Percentiles rank a stretch among this genome's conserved stretches.
Evolutionary conservation across 2,113 vertebrate species (phyloP).

Genomic region (Dolichallabes microphthalmus): DNA sequence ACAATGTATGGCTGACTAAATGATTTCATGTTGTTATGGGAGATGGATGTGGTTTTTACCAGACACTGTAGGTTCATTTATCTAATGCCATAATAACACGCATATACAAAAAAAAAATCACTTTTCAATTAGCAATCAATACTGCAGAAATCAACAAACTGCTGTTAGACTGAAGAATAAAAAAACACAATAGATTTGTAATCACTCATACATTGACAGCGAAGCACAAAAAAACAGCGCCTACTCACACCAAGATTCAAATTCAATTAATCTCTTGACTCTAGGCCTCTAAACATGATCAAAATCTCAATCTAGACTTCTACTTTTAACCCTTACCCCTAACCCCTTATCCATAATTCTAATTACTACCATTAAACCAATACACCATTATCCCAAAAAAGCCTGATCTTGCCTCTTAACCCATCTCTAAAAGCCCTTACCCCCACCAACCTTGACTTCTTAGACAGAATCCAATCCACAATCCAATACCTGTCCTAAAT

Average conservation of each 20-base stretch:
- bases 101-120: not conserved
- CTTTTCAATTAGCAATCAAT: constrained; percentile 28
- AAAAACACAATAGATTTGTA: not conserved
- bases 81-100: not conserved
- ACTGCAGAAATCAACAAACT: not conserved
- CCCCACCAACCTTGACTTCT: not conserved
- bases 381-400: no score
- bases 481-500: not conserved
- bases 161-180: not conserved
- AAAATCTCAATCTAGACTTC: not conserved
- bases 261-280: not conserved
- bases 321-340: not conserved
- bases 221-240: not conserved
- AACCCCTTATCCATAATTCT: not conserved
- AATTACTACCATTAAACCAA: not conserved
- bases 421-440: not conserved
- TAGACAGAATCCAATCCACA: not conserved
- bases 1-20: constrained; percentile 4
- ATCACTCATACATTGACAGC: not conserved
- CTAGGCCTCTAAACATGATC: not conserved
- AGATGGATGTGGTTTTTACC: constrained; percentile 22
- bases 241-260: not conserved
- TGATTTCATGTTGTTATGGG: constrained; percentile 2
- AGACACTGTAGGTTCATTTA: not conserved
- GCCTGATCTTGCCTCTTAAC: not conserved